Base-by-base conservation (phyloP, 2,888 invertebrate genomes). In the Eristalinus sepulchralis region DNA sequence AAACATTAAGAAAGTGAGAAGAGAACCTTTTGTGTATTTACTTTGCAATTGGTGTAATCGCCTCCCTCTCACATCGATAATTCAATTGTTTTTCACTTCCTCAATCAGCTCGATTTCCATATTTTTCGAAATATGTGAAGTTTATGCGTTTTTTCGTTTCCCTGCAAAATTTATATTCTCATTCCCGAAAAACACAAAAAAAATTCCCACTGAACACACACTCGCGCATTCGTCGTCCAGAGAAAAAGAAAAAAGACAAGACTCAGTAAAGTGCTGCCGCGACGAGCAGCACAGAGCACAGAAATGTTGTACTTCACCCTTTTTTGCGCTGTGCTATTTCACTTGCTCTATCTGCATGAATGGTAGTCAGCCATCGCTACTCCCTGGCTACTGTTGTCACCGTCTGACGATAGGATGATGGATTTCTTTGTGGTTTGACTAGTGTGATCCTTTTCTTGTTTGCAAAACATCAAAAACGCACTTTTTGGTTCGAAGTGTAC, bases 101-200 rank as follows among this genome's bases (percentile, higher is more conserved):
- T 24, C 2, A 10, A 47, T 34, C 39, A 47, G 22, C 13, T 59
- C 4, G 20, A 36, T 24, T 22, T 77, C 72, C 85, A 85, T 85
- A 64, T 82, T 73, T 24, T 34, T 39, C 20, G 57, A 33, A 77
- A 68, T 64, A 17, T 22, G 13, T 47, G 36, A 11, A 27, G 27
- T 27, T 27, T 27, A 27, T 27, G 27, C 2, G 27, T 27, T 27
- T 27, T 27, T 27, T 27, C 27, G 27, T 27, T 27, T 27, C 27
- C 5, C 27, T 5, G 27, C 27, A 27, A 71, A 75, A 62, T 22
- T 57, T 57, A 13, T 13, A 24, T 24, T 13, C 24, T 57, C 57
- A 27, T 67, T 73, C 11, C 76, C 34, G 31, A 77, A 66, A 75
- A 83, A 83, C 80, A 79, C 71, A 84, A 72, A 81, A 81, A 76